Evolutionary conservation across 2,113 vertebrate genomes (phyloP).

Genomic region (Amazona guildingii): DNA sequence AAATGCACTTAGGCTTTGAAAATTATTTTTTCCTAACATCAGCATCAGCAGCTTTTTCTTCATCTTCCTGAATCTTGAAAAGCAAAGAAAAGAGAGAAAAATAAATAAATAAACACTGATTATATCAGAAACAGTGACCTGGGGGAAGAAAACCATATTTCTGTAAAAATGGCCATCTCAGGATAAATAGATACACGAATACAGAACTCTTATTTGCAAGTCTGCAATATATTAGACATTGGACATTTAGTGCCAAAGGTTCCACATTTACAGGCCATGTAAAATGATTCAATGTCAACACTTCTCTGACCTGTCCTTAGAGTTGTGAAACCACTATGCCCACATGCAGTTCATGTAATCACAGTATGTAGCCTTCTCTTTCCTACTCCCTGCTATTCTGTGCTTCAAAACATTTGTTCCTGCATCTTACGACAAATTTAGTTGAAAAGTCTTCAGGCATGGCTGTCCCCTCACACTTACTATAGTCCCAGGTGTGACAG

Average conservation of each 20-base stretch:
- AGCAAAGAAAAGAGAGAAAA: background rate
- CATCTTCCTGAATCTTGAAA: slow-evolving; percentile 68
- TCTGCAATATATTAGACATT: background rate
- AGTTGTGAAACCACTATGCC: background rate
- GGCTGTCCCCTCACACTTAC: background rate
- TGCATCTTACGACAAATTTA: background rate
- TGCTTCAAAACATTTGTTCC: background rate
- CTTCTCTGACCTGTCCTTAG: background rate
- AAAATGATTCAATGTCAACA: background rate
- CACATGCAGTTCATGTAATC: background rate
- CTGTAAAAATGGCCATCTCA: background rate
- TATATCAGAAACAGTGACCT: background rate
- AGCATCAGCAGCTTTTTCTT: slow-evolving; percentile 53
- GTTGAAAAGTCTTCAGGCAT: background rate
- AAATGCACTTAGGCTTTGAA: slow-evolving; percentile 10
- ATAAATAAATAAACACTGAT: background rate
- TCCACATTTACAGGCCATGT: background rate
- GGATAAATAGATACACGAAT: background rate
- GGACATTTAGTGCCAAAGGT: background rate
- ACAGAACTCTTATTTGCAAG: background rate
- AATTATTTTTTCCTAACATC: slow-evolving; percentile 59
- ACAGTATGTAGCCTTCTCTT: background rate
- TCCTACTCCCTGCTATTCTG: background rate
- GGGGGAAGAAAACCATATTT: background rate
- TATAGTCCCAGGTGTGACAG: background rate